Evolutionary conservation across 1,140 invertebrate genomes (phyloP).

Genomic region (Euwallacea fornicatus): DNA sequence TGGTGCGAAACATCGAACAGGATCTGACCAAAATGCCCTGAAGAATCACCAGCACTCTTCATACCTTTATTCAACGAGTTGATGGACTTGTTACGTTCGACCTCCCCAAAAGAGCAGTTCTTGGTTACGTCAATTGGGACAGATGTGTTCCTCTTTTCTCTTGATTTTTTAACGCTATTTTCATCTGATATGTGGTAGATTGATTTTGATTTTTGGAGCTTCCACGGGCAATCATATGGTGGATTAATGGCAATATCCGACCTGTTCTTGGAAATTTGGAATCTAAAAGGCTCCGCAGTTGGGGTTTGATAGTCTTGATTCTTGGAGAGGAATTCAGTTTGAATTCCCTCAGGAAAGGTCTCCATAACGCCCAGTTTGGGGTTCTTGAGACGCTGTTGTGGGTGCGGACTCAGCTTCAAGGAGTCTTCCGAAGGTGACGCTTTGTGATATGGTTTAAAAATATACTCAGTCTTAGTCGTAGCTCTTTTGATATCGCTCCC

Average conservation of each 20-base stretch:
- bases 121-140: not conserved
- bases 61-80: slow-evolving; percentile 11
- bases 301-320: not conserved
- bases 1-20: slow-evolving; percentile 14
- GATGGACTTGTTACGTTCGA: slow-evolving; percentile 1
- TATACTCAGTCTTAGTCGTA: not conserved
- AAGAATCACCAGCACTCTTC: slow-evolving; percentile 8
- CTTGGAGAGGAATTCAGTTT: not conserved
- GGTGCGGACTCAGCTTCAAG: not conserved
- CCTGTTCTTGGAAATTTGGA: not conserved
- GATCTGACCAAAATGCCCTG: slow-evolving; percentile 18
- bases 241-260: slow-evolving; percentile 16
- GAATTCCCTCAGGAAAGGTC: slow-evolving; percentile 13
- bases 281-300: slow-evolving; percentile 11
- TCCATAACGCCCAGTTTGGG: not conserved
- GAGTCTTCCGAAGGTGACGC: not conserved
- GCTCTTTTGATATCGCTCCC: not conserved
- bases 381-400: not conserved
- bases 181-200: not conserved
- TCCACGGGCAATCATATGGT: slow-evolving; percentile 13
- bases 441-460: not conserved
- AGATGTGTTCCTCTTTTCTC: not conserved
- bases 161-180: not conserved
- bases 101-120: not conserved
- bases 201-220: slow-evolving; percentile 17